phyloP scores from a whole-genome alignment of 2,797 vertebrate species.

The Tenualosa ilisha region DNA sequence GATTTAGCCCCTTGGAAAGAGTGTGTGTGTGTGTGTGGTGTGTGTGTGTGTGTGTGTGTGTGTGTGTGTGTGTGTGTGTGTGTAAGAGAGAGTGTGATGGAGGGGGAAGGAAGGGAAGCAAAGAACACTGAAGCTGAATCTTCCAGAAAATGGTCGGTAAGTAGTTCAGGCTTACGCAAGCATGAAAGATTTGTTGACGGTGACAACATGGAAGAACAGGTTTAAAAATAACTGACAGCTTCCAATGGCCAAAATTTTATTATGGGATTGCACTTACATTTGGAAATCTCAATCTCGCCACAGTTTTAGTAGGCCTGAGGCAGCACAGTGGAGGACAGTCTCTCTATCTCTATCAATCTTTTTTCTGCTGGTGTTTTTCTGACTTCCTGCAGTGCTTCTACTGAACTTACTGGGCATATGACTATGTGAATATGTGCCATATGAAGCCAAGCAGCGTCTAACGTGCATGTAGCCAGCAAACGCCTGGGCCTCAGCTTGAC shows the following conservation, averaged over 20 bases:
- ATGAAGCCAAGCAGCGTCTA: conserved; percentile 34
- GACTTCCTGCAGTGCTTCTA: not conserved
- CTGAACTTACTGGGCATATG: conserved; percentile 42
- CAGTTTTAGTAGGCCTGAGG: not conserved
- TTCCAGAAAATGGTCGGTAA: conserved; percentile 27
- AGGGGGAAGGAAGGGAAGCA: not conserved
- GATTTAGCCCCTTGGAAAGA: conserved; percentile 35
- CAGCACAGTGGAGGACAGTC: not conserved
- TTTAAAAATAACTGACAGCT: not conserved
- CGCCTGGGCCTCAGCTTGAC: not conserved
- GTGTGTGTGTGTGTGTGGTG: too few relatives aligned
- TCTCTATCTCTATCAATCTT: not conserved
- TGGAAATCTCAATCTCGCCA: not conserved
- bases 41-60: too few relatives aligned
- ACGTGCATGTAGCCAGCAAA: conserved; percentile 1
- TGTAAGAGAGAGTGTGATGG: not conserved
- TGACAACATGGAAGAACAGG: not conserved
- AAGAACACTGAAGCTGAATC: conserved; percentile 9
- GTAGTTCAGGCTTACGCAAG: conserved; percentile 48
- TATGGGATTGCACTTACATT: not conserved
- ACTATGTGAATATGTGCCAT: too few relatives aligned
- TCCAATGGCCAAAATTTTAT: not conserved
- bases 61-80: too few relatives aligned
- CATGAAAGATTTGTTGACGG: conserved; percentile 34
- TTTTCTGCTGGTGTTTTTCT: conserved; percentile 29